Conservation (phyloP, 2,888 invertebrate genomes). For the Chloroclystis v-ata region DNA sequence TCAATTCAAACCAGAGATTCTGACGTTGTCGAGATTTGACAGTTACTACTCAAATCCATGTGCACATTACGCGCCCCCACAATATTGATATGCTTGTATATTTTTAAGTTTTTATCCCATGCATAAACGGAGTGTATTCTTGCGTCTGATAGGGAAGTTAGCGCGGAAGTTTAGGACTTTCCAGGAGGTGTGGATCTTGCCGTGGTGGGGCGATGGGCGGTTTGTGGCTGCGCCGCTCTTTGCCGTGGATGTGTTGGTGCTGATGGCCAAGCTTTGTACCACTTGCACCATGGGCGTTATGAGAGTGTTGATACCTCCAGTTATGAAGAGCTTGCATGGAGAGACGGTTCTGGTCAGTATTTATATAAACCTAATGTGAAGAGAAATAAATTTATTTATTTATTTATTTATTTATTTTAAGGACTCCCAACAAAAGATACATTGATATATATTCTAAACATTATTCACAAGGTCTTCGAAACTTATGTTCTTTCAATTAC, state of each 20-base stretch:
- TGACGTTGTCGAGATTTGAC: constrained; percentile 16
- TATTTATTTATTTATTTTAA: no score
- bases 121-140: constrained; percentile 59
- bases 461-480: no score
- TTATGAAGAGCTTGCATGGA: constrained; percentile 63
- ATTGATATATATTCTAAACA: no score
- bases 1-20: no score
- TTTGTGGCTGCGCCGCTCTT: constrained; percentile 56
- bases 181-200: constrained; percentile 66
- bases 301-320: constrained; percentile 54
- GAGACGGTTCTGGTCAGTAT: constrained; percentile 60
- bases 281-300: constrained; percentile 52
- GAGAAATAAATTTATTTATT: no score
- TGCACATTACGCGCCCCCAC: no score
- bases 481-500: no score
- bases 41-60: constrained; percentile 19
- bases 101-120: constrained; percentile 50
- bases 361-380: no score
- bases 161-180: constrained; percentile 62
- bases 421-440: no score
- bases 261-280: constrained; percentile 59
- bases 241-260: constrained; percentile 58
- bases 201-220: constrained; percentile 67
- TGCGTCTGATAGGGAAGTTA: constrained; percentile 48
- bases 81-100: constrained; percentile 27